phyloP scores from a whole-genome alignment of 2,113 vertebrate species.

The Sinocyclocheilus anophthalmus region DNA sequence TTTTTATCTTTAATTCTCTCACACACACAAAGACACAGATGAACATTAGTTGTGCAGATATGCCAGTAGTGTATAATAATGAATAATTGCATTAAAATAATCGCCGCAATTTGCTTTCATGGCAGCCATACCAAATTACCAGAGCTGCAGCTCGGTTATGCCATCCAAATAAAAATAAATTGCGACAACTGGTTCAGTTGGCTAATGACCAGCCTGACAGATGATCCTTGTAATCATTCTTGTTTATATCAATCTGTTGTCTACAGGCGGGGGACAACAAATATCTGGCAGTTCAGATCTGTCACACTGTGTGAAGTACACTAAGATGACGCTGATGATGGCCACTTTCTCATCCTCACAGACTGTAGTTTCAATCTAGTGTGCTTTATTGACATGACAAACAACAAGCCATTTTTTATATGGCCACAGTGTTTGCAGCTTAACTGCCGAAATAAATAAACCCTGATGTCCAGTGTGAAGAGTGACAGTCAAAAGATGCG shows the following conservation, averaged over 20 bases:
- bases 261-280: conserved; percentile 15
- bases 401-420: not conserved
- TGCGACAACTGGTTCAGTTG: conserved; percentile 43
- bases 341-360: conserved; percentile 15
- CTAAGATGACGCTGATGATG: not conserved
- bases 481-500: not conserved
- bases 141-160: not conserved
- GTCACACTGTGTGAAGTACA: conserved; percentile 26
- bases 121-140: conserved; percentile 4
- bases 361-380: not conserved
- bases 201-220: conserved; percentile 46
- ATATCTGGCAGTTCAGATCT: conserved; percentile 21
- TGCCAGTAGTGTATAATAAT: conserved; percentile 26
- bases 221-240: conserved; percentile 46
- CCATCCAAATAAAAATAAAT: conserved; percentile 45
- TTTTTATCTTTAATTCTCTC: no score
- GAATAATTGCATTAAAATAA: conserved; percentile 25
- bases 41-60: not conserved
- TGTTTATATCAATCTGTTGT: conserved; percentile 33
- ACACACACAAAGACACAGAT: no score
- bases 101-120: conserved; percentile 1
- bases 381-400: conserved; percentile 10
- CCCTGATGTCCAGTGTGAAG: not conserved
- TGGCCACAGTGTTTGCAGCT: not conserved
- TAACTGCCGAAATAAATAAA: conserved; percentile 3